Base-by-base conservation (phyloP, 1,140 invertebrate species). In the Protaetia brevitarsis region DNA sequence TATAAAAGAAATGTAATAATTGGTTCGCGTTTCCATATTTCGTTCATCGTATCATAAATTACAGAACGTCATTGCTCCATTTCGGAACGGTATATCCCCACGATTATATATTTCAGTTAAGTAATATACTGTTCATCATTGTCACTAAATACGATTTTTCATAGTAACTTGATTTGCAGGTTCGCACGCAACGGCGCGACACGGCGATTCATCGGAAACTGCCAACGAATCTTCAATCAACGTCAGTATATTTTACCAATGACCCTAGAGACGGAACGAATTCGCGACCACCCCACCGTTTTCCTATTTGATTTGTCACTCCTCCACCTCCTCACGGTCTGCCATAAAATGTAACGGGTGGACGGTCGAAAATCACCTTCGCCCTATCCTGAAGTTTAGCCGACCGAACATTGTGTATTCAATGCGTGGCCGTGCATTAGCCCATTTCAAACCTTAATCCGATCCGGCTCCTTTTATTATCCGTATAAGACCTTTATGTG, bases 361-460 rank as follows among this genome's bases (percentile, higher is more conserved):
- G 19, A 23, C 41, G 1, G 26, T 10, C 19, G 19, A 10, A 23
- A 13, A 51, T 19, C 41, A 51, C 5, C 21, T 23, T 19, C 10
- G 34, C 34, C 16, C 26, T 51, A 5, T 19, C 21, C 11, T 10
- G 16, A 23, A 16, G 41, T 23, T 51, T 34, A 23, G 21, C 6
- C 19, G 21, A 51, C 41, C 21, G 41, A 51, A 51, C 16, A 51
- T 51, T 51, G 41, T 51, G 41, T 51, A 51, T 51, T 51, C 41
- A 51, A 51, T 51, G 41, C 21, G 41, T 51, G 26, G 41, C 41
- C 11, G 19, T 21, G 41, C 19, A 51, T 51, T 51, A 51, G 19
- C 19, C 41, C 41, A 23, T 51, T 51, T 51, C 19, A 51, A 51
- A 51, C 41, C 41, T 51, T 51, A 51, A 51, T 51, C 41, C 41